A percentile compares a stretch with the other conserved stretches of the same genome.
These are phyloP conservation scores for Eulemur albifrons DNA, from an alignment of 2,797 vertebrate genomes.

Conservation along the genomic window DNA sequence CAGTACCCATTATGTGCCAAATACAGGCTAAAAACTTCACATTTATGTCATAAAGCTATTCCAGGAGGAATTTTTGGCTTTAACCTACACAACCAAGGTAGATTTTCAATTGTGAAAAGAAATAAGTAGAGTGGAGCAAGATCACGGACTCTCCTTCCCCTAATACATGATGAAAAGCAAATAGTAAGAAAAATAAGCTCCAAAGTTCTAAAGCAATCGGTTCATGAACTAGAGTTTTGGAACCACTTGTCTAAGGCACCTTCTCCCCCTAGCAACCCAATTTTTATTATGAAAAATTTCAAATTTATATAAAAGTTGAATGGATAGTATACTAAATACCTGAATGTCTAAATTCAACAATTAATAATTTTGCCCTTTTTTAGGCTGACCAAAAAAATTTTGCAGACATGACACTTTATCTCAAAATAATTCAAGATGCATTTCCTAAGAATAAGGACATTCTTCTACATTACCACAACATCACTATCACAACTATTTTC, in stretches of 20 bases:
- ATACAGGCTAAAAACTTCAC: conserved; percentile 21
- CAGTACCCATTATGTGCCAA: neutral
- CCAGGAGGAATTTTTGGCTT: neutral
- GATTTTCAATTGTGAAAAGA: neutral
- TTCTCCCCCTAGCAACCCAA: neutral
- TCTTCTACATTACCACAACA: neutral
- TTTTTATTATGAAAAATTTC: neutral
- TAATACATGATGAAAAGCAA: neutral
- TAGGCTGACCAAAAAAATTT: neutral
- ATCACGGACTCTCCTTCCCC: neutral
- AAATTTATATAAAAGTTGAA: conserved; percentile 10
- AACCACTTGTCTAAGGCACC: neutral
- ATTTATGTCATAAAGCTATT: conserved; percentile 1
- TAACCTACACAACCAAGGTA: neutral
- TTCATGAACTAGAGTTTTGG: neutral
- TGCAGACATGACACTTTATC: neutral
- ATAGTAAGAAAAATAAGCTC: neutral
- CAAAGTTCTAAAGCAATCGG: neutral
- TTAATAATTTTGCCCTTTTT: conserved; percentile 12
- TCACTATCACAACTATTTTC: neutral
- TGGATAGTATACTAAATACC: neutral
- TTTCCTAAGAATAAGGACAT: neutral
- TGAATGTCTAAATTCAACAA: neutral
- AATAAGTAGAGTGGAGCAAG: neutral
- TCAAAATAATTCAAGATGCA: conserved; percentile 14